phyloP scores from a whole-genome alignment of 2,113 vertebrate species.

The Oophaga pumilio region DNA sequence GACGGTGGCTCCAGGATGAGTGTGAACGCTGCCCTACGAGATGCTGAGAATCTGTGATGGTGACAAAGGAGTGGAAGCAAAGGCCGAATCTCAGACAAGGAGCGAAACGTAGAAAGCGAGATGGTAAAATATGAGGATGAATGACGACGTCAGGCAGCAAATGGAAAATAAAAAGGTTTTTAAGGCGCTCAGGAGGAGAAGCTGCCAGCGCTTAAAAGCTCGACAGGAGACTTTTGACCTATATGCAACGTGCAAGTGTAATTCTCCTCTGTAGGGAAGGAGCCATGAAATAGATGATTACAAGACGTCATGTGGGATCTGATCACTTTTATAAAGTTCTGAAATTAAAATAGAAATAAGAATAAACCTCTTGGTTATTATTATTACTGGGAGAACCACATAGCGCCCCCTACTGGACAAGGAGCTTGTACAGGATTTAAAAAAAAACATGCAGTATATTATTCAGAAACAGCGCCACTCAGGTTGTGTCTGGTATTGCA shows the following conservation, averaged over 20 bases:
- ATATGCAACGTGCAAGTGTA: neutral
- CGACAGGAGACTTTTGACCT: constrained; percentile 13
- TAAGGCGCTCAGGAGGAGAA: neutral
- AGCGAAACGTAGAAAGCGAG: neutral
- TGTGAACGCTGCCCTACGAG: neutral
- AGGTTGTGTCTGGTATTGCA: too few species aligned
- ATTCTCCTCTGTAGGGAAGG: neutral
- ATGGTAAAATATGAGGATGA: neutral
- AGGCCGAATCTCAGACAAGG: neutral
- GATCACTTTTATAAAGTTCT: neutral
- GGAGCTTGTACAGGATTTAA: too few species aligned
- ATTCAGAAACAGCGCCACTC: too few species aligned
- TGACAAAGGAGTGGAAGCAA: neutral
- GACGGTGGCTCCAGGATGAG: neutral
- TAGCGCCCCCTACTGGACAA: too few species aligned
- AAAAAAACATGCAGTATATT: too few species aligned
- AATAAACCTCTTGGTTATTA: neutral
- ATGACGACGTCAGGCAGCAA: neutral
- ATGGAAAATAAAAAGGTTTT: constrained; percentile 21
- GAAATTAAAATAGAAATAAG: neutral
- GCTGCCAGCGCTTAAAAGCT: constrained; percentile 8
- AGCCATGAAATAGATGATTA: neutral
- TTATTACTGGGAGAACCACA: too few species aligned
- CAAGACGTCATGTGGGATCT: neutral
- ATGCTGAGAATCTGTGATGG: constrained; percentile 10